Evolutionary conservation across 1,140 invertebrate species (phyloP), one percentile per base, ranked within the genome.

Genomic region (Pseudomyrmex flavicornis): DNA sequence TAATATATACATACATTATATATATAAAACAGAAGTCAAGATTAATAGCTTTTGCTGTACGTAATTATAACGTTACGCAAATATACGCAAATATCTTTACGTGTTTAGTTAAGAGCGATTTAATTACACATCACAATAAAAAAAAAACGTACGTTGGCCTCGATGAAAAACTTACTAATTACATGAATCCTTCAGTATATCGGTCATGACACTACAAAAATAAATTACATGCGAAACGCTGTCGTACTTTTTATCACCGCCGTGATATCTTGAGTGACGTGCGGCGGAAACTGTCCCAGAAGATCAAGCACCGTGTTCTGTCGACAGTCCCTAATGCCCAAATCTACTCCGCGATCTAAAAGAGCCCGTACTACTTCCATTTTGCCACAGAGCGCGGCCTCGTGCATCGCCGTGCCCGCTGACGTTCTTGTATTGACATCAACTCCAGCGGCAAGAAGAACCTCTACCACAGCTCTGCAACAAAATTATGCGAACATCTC

Each of bases 351-450:
- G 73, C 96, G 95, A 59, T 98, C 96, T 5, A 99, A 92, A 15
- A 99, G 94, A 0, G 97, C 95, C 70, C 97, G 95, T 4, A 98
- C 98, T 44, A 99, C 98, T 85, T 98, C 97, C 85, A 97, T 96
- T 95, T 99, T 99, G 68, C 98, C 98, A 94, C 97, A 99, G 7
- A 99, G 95, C 0, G 98, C 98, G 1, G 98, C 98, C 91, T 99
- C 98, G 94, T 99, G 99, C 82, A 99, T 95, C 0, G 98, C 98
- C 1, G 98, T 98, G 0, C 99, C 99, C 44, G 96, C 96, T 68
- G 96, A 96, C 1, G 98, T 99, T 85, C 97, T 95, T 1, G 97
- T 96, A 93, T 99, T 99, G 0, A 99, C 97, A 91, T 98, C 96
- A 88, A 99, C 97, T 1, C 98, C 98, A 54, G 97, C 97, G 20